Evolutionary conservation across 2,797 vertebrate genomes (phyloP), one percentile per base, ranked within the genome.

Genomic region (Bucorvus abyssinicus): DNA sequence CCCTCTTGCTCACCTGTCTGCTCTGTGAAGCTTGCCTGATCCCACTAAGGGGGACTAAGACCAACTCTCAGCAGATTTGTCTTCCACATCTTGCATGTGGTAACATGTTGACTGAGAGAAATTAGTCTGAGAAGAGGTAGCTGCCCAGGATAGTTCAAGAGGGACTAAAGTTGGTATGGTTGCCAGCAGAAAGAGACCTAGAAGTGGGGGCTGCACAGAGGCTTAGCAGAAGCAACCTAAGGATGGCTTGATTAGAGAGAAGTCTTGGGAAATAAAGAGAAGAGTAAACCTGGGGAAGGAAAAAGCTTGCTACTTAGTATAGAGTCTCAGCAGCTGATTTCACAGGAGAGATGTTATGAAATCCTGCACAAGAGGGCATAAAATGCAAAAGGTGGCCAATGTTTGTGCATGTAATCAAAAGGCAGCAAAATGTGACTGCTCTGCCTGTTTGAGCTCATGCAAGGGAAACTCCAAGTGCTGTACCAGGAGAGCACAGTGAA

Each of bases 1-100:
- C 45, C 8, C 12, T 76, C 12, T 34, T 3, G 3, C 27, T 55
- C 6, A 7, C 20, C 27, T 44, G 5, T 52, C 63, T 1, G 0
- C 12, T 52, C 63, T 1, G 0, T 14, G 38, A 49, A 63, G 30
- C 55, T 84, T 73, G 44, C 38, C 36, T 22, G 26, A 64, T 68
- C 13, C 30, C 38, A 24, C 12, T 11, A 27, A 26, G 38, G 26
- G 7, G 20, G 36, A 1, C 47, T 18, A 24, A 10, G 26, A 52
- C 30, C 61, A n/a, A 7, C 19, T 34, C 44, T 53, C 67, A 52
- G 14, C 40, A 53, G 69, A 36, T 68, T 44, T 49, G 10, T 60
- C 38, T 40, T 45, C 19, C 26, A n/a, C 30, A 24, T 53, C 34
- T 53, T 63, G 38, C 2, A 4, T 63, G 61, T 84, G 11, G 3